Percentiles rank a stretch among this genome's conserved stretches.
Evolutionary conservation across 2,888 invertebrate species (phyloP).

Genomic region (Sussaba pulchella): DNA sequence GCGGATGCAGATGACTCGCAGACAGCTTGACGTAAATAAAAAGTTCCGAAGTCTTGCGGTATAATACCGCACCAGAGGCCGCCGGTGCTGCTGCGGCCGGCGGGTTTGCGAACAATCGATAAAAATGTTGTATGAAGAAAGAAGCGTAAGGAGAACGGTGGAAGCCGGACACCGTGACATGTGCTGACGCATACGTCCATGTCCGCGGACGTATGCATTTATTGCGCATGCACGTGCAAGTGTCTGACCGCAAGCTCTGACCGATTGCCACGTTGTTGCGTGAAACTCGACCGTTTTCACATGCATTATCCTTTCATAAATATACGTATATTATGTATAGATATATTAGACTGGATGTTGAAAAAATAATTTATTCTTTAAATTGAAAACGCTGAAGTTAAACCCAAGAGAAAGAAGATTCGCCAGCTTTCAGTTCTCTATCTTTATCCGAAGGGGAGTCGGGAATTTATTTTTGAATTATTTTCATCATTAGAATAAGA

Average conservation of each 20-base stretch:
- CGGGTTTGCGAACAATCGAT: constrained; percentile 59
- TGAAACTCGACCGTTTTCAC: constrained; percentile 59
- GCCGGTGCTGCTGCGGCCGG: constrained; percentile 43
- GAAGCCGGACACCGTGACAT: constrained; percentile 31
- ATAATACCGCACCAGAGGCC: constrained; percentile 55
- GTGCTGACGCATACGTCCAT: constrained; percentile 61
- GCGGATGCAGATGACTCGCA: constrained; percentile 72
- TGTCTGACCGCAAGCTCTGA: constrained; percentile 64
- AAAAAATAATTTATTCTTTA: background rate
- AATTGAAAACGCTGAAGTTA: too few relatives aligned
- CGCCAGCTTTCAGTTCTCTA: too few relatives aligned
- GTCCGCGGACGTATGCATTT: constrained; percentile 39
- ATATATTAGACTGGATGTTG: too few relatives aligned
- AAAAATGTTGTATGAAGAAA: constrained; percentile 57
- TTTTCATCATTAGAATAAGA: too few relatives aligned
- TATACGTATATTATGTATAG: too few relatives aligned
- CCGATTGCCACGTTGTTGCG: constrained; percentile 32
- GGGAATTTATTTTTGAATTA: too few relatives aligned
- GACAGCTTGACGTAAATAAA: constrained; percentile 64
- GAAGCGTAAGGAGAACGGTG: constrained; percentile 47
- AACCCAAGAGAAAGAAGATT: too few relatives aligned
- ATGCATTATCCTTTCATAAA: background rate
- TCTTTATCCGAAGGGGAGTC: too few relatives aligned
- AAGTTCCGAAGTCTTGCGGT: constrained; percentile 35
- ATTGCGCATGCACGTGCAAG: constrained; percentile 44